These are phyloP conservation scores for Sebastes schlegelii DNA, from an alignment of 2,113 vertebrate species.

Conservation along the genomic window DNA sequence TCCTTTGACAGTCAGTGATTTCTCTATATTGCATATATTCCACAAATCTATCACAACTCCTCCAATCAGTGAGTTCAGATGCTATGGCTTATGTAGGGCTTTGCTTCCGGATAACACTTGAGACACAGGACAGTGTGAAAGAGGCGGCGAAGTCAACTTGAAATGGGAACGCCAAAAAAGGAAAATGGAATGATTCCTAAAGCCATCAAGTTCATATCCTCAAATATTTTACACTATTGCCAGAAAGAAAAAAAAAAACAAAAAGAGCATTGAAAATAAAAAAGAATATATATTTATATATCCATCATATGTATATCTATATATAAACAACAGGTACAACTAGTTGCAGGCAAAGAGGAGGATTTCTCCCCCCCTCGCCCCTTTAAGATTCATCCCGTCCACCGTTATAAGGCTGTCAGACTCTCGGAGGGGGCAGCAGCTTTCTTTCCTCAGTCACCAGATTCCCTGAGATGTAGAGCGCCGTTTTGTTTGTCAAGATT, in stretches of 20 bases:
- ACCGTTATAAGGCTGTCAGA: conserved; percentile 79
- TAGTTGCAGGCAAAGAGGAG: conserved; percentile 80
- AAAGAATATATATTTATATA: conserved; percentile 80
- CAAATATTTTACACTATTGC: conserved; percentile 81
- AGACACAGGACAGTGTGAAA: conserved; percentile 37
- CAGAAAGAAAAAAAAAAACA: conserved; percentile 64
- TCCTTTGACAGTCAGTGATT: conserved; percentile 42
- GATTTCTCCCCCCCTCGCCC: conserved; percentile 56
- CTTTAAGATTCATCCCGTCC: conserved; percentile 70
- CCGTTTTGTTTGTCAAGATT: conserved; percentile 75
- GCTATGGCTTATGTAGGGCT: conserved; percentile 56
- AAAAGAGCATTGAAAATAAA: conserved; percentile 75
- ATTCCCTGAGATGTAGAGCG: conserved; percentile 88
- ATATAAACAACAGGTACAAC: conserved; percentile 83
- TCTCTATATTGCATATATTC: conserved; percentile 65
- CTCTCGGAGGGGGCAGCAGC: conserved; percentile 78
- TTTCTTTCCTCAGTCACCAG: conserved; percentile 82
- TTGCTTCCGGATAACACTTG: conserved; percentile 24
- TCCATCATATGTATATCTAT: conserved; percentile 83
- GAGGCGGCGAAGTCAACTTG: conserved; percentile 22
- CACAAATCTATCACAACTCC: conserved; percentile 39
- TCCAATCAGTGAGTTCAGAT: conserved; percentile 35
- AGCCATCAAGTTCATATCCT: conserved; percentile 70
- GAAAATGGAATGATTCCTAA: conserved; percentile 77
- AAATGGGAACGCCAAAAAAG: conserved; percentile 48